A percentile compares a stretch with the other conserved stretches of the same genome.
phyloP scores from a whole-genome alignment of 2,113 vertebrate species.

The Muntiacus reevesi region DNA sequence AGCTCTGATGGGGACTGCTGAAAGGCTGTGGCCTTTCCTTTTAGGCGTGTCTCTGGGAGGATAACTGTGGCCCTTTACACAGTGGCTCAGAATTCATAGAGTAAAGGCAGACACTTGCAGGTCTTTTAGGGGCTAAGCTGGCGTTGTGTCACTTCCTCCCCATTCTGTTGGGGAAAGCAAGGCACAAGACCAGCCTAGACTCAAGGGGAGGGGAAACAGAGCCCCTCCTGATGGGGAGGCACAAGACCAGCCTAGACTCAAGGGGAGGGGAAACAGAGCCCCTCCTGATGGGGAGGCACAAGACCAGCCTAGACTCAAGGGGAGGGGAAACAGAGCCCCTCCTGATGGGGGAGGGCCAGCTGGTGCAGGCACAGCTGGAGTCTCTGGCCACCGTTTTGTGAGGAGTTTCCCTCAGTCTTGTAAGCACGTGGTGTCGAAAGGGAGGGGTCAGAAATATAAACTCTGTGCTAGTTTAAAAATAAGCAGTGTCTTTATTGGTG shows the following conservation, averaged over 20 bases:
- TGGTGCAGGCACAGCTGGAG: neutral
- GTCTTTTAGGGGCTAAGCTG: neutral
- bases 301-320: neutral
- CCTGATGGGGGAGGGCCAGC: fast-evolving
- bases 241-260: neutral
- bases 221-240: fast-evolving
- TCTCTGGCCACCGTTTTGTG: neutral
- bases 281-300: fast-evolving
- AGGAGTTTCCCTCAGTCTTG: neutral
- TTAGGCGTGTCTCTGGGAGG: neutral
- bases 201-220: neutral
- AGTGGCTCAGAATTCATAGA: neutral
- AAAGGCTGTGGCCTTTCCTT: neutral
- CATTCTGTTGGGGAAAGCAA: neutral
- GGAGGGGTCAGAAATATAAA: neutral
- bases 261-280: neutral
- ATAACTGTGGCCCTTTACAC: neutral
- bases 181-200: neutral
- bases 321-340: neutral
- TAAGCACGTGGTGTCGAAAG: neutral
- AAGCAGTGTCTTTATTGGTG: neutral
- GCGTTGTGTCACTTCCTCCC: neutral
- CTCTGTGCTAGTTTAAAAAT: neutral
- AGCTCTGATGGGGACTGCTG: neutral
- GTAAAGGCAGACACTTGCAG: neutral